These are phyloP conservation scores for Callipepla squamata DNA, from an alignment of 2,113 vertebrate genomes.

Conservation along the genomic window DNA sequence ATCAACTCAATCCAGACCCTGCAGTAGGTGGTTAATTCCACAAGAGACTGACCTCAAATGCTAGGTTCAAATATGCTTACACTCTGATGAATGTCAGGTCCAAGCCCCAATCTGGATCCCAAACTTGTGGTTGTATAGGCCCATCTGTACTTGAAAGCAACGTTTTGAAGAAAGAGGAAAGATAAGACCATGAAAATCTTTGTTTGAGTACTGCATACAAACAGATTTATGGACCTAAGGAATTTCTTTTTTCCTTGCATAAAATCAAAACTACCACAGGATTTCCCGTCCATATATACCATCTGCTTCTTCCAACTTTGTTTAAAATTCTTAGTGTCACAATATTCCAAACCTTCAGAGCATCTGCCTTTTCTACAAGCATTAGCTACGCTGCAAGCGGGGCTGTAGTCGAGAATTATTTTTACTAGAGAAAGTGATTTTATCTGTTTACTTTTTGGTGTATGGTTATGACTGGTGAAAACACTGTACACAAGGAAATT, in stretches of 20 bases:
- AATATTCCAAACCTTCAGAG: neutral
- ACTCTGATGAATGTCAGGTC: neutral
- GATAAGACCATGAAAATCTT: slow-evolving; percentile 38
- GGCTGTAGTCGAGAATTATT: neutral
- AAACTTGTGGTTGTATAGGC: neutral
- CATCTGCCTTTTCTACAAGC: neutral
- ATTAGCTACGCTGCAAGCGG: neutral
- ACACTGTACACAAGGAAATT: neutral
- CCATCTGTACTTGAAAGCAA: slow-evolving; percentile 56
- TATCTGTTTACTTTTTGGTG: neutral
- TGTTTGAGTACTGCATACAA: neutral
- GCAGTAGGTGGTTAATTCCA: neutral
- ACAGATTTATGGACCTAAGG: slow-evolving; percentile 57
- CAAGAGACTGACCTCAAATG: neutral
- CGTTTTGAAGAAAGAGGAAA: neutral
- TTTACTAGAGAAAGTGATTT: neutral
- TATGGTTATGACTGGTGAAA: neutral
- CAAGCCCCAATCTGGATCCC: slow-evolving; percentile 49
- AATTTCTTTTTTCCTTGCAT: neutral
- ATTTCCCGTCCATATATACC: slow-evolving; percentile 47
- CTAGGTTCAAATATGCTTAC: neutral
- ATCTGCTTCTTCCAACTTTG: slow-evolving; percentile 32
- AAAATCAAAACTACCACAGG: slow-evolving; percentile 57
- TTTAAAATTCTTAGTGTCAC: neutral
- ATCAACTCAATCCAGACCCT: neutral